phyloP scores from a whole-genome alignment of 2,113 vertebrate genomes.

The Pristiophorus japonicus region DNA sequence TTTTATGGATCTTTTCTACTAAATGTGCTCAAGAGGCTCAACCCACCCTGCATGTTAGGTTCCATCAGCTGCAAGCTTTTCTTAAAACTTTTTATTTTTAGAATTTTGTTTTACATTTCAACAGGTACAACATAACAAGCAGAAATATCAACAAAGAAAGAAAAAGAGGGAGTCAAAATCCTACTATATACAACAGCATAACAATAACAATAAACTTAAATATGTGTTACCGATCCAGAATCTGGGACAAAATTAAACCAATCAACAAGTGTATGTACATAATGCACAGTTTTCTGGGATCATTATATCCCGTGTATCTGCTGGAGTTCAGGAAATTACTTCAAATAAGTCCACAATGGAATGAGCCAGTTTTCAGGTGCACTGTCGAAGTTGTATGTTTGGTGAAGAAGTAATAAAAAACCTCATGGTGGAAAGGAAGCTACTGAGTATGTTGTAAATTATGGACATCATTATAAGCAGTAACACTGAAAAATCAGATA shows the following conservation, averaged over 20 bases:
- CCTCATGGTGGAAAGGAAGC: neutral
- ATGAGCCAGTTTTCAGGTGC: neutral
- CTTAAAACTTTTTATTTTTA: neutral
- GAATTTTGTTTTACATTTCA: neutral
- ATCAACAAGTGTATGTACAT: neutral
- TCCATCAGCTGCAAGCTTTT: neutral
- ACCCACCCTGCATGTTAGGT: neutral
- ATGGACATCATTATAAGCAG: neutral
- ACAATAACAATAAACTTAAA: neutral
- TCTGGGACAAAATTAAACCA: neutral
- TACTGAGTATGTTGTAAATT: neutral
- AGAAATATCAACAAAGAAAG: neutral
- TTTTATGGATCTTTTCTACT: neutral
- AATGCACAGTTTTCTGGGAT: neutral
- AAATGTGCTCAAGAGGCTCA: neutral
- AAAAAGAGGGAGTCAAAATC: neutral
- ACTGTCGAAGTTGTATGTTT: neutral
- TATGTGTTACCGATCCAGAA: neutral
- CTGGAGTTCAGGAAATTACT: neutral
- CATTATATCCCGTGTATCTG: neutral
- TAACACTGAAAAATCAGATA: neutral
- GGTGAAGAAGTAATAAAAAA: neutral
- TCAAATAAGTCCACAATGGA: neutral
- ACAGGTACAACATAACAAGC: neutral
- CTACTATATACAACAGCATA: neutral